Conservation (phyloP, 2,113 vertebrate species). For the Brachyhypopomus gauderio region DNA sequence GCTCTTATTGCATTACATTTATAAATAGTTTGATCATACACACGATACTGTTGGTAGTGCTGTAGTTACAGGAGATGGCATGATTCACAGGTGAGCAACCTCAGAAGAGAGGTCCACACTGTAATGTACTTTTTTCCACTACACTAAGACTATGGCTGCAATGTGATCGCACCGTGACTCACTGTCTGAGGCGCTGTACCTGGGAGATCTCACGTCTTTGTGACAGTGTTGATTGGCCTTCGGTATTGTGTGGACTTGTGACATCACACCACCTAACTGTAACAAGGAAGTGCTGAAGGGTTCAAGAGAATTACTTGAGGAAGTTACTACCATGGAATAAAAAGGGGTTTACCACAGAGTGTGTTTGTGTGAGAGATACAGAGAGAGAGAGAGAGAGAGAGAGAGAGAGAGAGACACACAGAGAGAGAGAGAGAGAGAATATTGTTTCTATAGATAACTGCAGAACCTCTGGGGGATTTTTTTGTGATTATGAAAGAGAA, state of each 20-base stretch:
- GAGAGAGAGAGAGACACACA: background rate
- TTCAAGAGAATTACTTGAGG: constrained; percentile 1
- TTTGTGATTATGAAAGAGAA: no score
- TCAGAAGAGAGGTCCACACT: constrained; percentile 4
- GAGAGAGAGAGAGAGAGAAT: background rate
- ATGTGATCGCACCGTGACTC: constrained; percentile 28
- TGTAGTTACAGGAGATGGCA: background rate
- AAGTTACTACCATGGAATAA: background rate
- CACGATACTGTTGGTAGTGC: no score
- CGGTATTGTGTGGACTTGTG: background rate
- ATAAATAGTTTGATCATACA: no score
- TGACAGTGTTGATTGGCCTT: background rate
- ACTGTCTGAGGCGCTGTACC: constrained; percentile 36
- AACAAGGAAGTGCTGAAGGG: constrained; percentile 1
- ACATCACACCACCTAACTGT: constrained; percentile 5
- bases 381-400: background rate
- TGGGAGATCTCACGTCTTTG: constrained; percentile 30
- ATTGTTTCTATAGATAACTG: no score
- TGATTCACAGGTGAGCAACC: constrained; percentile 29
- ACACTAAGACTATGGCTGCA: background rate
- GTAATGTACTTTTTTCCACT: background rate
- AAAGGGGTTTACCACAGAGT: constrained; percentile 36
- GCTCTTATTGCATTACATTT: no score
- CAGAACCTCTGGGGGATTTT: no score
- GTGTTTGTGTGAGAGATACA: background rate